Evolutionary conservation across 2,113 vertebrate genomes (phyloP).

Genomic region (Stomatorhinus ivindoensis): DNA sequence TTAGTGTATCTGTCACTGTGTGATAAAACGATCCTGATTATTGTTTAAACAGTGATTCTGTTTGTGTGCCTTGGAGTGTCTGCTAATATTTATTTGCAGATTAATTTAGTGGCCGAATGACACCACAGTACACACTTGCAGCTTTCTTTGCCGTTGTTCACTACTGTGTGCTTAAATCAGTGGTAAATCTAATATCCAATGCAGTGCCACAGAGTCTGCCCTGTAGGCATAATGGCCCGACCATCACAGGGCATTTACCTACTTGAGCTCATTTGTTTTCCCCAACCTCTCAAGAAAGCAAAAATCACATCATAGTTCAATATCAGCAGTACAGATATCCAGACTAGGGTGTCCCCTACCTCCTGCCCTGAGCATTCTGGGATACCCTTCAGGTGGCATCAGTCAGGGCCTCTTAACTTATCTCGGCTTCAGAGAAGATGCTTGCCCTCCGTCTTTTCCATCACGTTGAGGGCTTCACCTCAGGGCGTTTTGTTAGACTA

Average conservation of each 20-base stretch:
- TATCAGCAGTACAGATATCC: neutral
- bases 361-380: neutral
- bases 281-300: neutral
- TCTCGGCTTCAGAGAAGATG: neutral
- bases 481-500: neutral
- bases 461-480: neutral
- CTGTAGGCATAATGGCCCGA: neutral
- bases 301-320: neutral
- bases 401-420: neutral
- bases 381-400: neutral
- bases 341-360: neutral
- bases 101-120: neutral
- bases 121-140: neutral
- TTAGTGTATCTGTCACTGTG: neutral
- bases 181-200: neutral
- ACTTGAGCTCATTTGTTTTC: neutral
- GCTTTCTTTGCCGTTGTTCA: neutral
- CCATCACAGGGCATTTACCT: neutral
- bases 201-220: neutral
- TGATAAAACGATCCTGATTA: neutral
- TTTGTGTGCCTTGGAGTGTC: neutral
- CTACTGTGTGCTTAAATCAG: neutral
- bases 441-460: neutral
- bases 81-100: neutral
- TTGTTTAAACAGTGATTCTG: neutral